A percentile compares a stretch with the other conserved stretches of the same genome.
Evolutionary conservation across 2,888 invertebrate genomes (phyloP).

Genomic region (Fragum sueziense): DNA sequence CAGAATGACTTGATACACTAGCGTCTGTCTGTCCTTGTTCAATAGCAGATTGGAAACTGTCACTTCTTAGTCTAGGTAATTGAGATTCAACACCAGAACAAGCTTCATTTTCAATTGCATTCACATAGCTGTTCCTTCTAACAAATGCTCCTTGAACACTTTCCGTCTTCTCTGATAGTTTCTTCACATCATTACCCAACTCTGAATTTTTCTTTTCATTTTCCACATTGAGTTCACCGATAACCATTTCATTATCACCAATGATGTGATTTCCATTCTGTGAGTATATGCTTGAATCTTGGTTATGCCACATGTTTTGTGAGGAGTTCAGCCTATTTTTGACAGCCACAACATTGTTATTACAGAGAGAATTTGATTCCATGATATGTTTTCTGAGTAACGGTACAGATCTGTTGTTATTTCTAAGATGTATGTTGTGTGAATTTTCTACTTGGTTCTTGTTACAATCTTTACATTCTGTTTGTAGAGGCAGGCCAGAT

Average conservation of each 20-base stretch:
- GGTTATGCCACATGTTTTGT: background rate
- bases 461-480: conserved; percentile 26
- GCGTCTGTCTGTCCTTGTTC: conserved; percentile 62
- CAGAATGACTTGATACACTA: conserved; percentile 6
- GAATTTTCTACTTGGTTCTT: background rate
- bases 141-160: background rate
- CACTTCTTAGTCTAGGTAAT: conserved; percentile 48
- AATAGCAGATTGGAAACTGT: conserved; percentile 70
- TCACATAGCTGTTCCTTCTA: conserved; percentile 59
- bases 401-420: conserved; percentile 42
- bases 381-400: conserved; percentile 26
- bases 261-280: background rate
- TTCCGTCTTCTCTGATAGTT: background rate
- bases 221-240: background rate
- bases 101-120: conserved; percentile 57
- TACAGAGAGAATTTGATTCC: background rate
- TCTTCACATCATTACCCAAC: background rate
- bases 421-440: background rate
- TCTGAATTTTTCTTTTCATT: background rate
- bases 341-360: conserved; percentile 8
- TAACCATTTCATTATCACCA: background rate
- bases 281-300: background rate
- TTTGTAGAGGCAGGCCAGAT: background rate
- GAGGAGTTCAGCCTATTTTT: background rate
- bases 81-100: conserved; percentile 30